A percentile compares a stretch with the other conserved stretches of the same genome.
phyloP scores from a whole-genome alignment of 2,797 vertebrate genomes.

The Hemibagrus guttatus region DNA sequence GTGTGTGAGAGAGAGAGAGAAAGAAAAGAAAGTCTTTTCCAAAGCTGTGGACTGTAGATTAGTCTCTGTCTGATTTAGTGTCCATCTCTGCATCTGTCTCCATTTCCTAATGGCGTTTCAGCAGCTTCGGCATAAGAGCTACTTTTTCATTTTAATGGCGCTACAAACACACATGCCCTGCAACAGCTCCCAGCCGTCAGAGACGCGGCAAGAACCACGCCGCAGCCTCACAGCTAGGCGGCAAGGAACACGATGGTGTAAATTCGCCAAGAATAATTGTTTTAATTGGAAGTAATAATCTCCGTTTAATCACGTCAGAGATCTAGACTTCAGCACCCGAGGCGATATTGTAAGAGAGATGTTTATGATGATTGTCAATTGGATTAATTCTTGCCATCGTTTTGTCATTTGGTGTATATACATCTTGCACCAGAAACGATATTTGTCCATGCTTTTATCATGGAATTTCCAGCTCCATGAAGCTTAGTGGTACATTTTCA shows the following conservation, averaged over 20 bases:
- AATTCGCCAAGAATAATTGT: neutral
- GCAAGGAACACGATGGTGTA: constrained; percentile 14
- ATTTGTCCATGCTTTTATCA: neutral
- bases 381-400: neutral
- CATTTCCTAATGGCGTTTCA: constrained; percentile 83
- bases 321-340: neutral
- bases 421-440: neutral
- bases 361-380: neutral
- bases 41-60: constrained; percentile 58
- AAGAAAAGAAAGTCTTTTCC: neutral
- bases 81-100: constrained; percentile 76
- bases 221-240: constrained; percentile 67
- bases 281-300: neutral
- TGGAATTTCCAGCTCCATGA: neutral
- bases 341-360: neutral
- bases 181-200: constrained; percentile 30
- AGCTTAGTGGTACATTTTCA: neutral
- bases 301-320: neutral
- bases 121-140: constrained; percentile 74
- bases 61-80: constrained; percentile 81
- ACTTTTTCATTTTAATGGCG: constrained; percentile 82
- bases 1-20: constrained; percentile 26
- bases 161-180: constrained; percentile 64
- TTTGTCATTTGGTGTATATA: neutral
- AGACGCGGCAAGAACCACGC: constrained; percentile 24